Evolutionary conservation across 1,140 invertebrate genomes (phyloP), one percentile per base, ranked within the genome.

Genomic region (Hyphantria cunea): DNA sequence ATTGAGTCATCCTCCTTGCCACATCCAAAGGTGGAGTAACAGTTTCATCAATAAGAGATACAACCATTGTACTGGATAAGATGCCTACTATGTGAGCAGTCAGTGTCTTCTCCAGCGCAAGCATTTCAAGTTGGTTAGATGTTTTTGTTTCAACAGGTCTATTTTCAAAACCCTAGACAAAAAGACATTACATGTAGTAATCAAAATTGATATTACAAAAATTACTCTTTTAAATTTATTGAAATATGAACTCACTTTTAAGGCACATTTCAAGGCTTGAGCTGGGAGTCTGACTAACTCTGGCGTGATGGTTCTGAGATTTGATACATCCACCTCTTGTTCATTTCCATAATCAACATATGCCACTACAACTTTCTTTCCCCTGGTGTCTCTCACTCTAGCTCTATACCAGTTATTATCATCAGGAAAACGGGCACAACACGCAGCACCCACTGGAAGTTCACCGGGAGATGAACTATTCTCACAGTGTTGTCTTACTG

Each of bases 331-430:
- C 9, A 95, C 92, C 45, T 91, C 91, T 75, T 95, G 94, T 74
- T 95, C 94, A 78, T 96, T 96, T 0, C 96, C 96, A 91, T 95
- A 96, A 85, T 97, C 96, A 0, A 97, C 94, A 85, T 96, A 96
- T 6, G 92, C 86, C 0, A 96, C 93, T 39, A 89, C 89, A 2
- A 93, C 80, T 48, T 86, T 84, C 2, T 91, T 85, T 10, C 84
- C 87, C 42, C 77, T 78, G 1, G 92, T 74, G 2, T 82, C 79
- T 12, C 92, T 74, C 6, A 95, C 92, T 70, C 93, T 91, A 6
- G 94, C 95, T 50, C 95, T 89, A 76, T 96, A 97, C 95, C 95
- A 97, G 51, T 92, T 91, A 17, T 87, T 83, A 86, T 96, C 96
- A 65, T 91, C 92, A 66, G 93, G 93, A 67, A 94, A 97, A 37